These are phyloP conservation scores for Gerris lacustris DNA, from an alignment of 2,888 invertebrate species.

Conservation along the genomic window DNA sequence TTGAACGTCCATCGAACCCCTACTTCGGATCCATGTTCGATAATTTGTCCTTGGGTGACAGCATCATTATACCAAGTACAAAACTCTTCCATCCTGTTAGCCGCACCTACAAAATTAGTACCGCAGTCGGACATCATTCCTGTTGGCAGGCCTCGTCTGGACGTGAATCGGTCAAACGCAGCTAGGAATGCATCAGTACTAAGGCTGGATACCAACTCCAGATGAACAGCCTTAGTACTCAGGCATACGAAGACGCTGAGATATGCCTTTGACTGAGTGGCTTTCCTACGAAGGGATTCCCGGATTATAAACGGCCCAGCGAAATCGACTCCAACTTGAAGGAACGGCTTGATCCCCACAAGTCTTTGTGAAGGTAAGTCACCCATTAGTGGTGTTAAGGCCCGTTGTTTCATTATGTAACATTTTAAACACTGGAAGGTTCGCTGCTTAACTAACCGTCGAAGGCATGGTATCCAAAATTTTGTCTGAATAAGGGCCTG, in stretches of 20 bases:
- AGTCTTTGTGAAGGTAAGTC: constrained; percentile 12
- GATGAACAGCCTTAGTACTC: constrained; percentile 20
- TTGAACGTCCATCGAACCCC: constrained; percentile 27
- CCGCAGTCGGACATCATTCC: constrained; percentile 26
- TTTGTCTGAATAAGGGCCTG: neutral
- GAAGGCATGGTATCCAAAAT: neutral
- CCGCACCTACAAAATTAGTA: constrained; percentile 25
- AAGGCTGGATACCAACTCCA: constrained; percentile 23
- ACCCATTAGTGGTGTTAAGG: constrained; percentile 17
- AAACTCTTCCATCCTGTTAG: constrained; percentile 1
- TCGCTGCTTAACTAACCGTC: neutral
- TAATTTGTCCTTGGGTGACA: neutral
- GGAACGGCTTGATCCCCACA: constrained; percentile 8
- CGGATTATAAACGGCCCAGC: constrained; percentile 17
- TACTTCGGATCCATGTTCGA: neutral
- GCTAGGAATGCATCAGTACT: constrained; percentile 23
- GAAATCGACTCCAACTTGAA: constrained; percentile 18
- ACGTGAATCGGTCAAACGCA: constrained; percentile 21
- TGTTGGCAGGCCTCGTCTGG: constrained; percentile 20
- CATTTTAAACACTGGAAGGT: constrained; percentile 10
- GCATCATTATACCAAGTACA: neutral
- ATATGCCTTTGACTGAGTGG: constrained; percentile 19
- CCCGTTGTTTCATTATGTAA: neutral
- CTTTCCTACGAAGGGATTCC: neutral
- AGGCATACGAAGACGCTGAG: constrained; percentile 18